phyloP scores from a whole-genome alignment of 2,113 vertebrate genomes.

The Petromus typicus region DNA sequence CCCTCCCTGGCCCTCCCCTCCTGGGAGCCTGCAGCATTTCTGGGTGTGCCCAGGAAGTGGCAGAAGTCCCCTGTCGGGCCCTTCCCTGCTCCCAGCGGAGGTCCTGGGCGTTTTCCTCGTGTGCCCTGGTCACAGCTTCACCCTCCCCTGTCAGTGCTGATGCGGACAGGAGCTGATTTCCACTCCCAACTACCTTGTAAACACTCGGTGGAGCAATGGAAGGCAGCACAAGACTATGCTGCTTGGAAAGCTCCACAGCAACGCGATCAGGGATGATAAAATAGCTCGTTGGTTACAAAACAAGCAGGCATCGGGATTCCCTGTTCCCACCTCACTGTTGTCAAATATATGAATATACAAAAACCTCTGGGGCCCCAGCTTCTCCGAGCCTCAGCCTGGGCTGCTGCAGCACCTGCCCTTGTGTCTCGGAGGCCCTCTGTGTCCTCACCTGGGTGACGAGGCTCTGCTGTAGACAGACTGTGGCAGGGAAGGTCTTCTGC shows the following conservation, averaged over 20 bases:
- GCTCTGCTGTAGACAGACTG: neutral
- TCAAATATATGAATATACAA: neutral
- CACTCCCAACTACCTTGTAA: neutral
- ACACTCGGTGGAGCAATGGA: neutral
- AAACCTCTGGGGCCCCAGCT: neutral
- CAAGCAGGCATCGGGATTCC: neutral
- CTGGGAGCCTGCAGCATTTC: accelerated
- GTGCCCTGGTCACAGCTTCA: neutral
- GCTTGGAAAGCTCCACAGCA: neutral
- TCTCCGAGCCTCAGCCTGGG: neutral
- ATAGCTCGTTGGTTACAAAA: neutral
- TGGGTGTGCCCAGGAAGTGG: neutral
- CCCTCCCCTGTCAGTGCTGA: accelerated
- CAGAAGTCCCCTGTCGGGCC: no score
- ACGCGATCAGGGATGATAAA: accelerated
- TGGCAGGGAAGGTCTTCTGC: constrained; percentile 55
- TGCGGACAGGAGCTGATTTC: neutral
- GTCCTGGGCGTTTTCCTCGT: neutral
- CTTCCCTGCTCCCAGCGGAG: neutral
- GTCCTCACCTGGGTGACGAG: neutral
- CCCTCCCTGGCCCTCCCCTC: accelerated
- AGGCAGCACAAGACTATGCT: accelerated
- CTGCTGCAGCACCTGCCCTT: neutral
- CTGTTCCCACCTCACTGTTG: no score
- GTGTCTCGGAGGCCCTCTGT: neutral